Conservation (phyloP, 1,140 invertebrate genomes). For the Piezodorus guildinii region DNA sequence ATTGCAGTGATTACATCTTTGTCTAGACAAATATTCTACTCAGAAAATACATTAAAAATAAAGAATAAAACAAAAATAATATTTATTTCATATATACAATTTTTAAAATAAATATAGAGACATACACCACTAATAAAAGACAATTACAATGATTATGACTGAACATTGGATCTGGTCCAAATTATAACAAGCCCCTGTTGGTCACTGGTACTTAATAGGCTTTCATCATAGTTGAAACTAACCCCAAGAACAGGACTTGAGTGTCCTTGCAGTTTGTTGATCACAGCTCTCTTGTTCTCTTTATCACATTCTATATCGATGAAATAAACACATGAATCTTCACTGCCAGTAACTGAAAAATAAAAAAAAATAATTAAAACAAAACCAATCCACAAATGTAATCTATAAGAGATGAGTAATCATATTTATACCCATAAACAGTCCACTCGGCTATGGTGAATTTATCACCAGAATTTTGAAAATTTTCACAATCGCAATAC, state of each 20-base stretch:
- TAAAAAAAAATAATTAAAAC: not conserved
- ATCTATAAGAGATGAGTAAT: not conserved
- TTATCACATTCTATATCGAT: constrained; percentile 63
- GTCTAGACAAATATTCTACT: too few species aligned
- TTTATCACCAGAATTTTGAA: too few species aligned
- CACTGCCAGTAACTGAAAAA: constrained; percentile 61
- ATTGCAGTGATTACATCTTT: too few species aligned
- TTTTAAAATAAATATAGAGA: too few species aligned
- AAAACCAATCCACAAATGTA: not conserved
- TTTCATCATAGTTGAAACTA: constrained; percentile 82
- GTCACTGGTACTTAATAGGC: constrained; percentile 73
- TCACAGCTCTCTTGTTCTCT: constrained; percentile 51
- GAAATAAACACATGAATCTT: constrained; percentile 77
- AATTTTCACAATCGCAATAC: too few species aligned
- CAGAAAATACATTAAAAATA: too few species aligned
- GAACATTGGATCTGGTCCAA: constrained; percentile 47
- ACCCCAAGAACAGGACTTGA: constrained; percentile 69
- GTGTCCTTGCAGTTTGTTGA: constrained; percentile 77
- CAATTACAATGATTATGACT: not conserved
- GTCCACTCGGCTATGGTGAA: not conserved
- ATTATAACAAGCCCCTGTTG: constrained; percentile 72
- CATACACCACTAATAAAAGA: too few species aligned
- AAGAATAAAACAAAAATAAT: too few species aligned
- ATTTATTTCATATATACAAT: too few species aligned
- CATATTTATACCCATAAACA: too few species aligned